These are phyloP conservation scores for Trypoxylus dichotomus DNA, from an alignment of 1,140 invertebrate genomes.

Conservation along the genomic window DNA sequence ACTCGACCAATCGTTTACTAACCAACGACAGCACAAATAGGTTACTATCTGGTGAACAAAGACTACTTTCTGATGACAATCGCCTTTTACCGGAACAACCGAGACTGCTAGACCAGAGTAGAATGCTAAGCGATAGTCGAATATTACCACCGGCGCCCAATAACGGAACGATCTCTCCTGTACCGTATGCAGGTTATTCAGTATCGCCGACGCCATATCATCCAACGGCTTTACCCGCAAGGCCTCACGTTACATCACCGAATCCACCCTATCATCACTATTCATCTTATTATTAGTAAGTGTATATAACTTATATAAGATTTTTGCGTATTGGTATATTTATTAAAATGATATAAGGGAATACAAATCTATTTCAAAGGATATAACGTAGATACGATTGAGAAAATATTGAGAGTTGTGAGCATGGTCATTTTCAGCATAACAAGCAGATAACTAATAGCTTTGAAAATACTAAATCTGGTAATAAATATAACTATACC, in stretches of 20 bases:
- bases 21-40: conserved; percentile 44
- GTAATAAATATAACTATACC: no score
- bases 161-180: conserved; percentile 44
- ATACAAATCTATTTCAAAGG: background rate
- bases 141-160: conserved; percentile 39
- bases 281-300: conserved; percentile 47
- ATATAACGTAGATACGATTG: no score
- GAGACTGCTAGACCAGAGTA: conserved; percentile 43
- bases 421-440: no score
- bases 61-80: conserved; percentile 42
- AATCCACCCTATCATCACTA: conserved; percentile 50
- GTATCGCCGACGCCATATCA: conserved; percentile 50
- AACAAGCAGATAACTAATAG: no score
- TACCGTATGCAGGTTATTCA: conserved; percentile 47
- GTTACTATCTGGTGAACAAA: conserved; percentile 42
- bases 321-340: background rate
- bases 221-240: conserved; percentile 44
- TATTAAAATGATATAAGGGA: background rate
- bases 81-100: conserved; percentile 43
- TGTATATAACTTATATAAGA: background rate
- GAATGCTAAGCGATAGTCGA: conserved; percentile 44
- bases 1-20: conserved; percentile 49
- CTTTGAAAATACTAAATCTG: no score
- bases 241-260: conserved; percentile 48
- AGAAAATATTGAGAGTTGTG: no score